These are phyloP conservation scores for Petrosia ficiformis DNA, from an alignment of 37 sponge, comb jelly and placozoan genomes.

Conservation along the genomic window DNA sequence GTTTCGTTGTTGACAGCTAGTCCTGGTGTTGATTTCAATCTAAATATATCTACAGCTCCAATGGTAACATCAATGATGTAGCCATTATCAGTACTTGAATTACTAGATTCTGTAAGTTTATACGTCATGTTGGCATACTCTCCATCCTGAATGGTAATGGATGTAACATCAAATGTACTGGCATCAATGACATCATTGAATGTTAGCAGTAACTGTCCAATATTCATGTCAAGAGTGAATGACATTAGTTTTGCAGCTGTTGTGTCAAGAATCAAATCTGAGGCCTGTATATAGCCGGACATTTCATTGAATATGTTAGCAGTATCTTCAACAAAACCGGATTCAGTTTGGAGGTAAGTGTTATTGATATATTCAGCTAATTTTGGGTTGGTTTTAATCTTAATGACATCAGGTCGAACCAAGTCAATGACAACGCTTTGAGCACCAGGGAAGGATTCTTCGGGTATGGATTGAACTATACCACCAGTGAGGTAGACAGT, in stretches of 20 bases:
- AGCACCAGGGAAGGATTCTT: slow-evolving; percentile 37
- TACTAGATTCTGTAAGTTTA: slow-evolving; percentile 54
- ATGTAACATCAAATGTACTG: slow-evolving; percentile 48
- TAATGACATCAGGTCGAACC: slow-evolving; percentile 64
- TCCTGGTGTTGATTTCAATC: slow-evolving; percentile 58
- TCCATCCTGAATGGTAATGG: slow-evolving; percentile 66
- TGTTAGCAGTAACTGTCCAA: slow-evolving; percentile 63
- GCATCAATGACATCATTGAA: slow-evolving; percentile 82
- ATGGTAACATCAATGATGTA: slow-evolving; percentile 65
- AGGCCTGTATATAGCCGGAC: slow-evolving; percentile 5
- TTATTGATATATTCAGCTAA: slow-evolving; percentile 31
- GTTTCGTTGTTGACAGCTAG: slow-evolving; percentile 46
- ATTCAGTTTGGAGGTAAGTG: slow-evolving; percentile 36
- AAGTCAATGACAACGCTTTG: slow-evolving; percentile 44
- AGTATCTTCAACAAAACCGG: slow-evolving; percentile 56
- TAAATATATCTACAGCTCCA: slow-evolving; percentile 82
- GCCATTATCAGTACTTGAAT: slow-evolving; percentile 41
- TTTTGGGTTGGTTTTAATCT: slow-evolving; percentile 57
- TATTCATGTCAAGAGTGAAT: slow-evolving; percentile 78
- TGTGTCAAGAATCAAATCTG: slow-evolving; percentile 32
- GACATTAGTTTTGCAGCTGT: slow-evolving; percentile 30
- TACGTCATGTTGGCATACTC: slow-evolving; percentile 14
- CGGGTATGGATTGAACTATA: slow-evolving; percentile 34
- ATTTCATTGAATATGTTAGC: slow-evolving; percentile 5
- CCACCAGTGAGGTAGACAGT: slow-evolving; percentile 75